Conservation (phyloP, 2,113 vertebrate genomes). For the Bostrychus sinensis region DNA sequence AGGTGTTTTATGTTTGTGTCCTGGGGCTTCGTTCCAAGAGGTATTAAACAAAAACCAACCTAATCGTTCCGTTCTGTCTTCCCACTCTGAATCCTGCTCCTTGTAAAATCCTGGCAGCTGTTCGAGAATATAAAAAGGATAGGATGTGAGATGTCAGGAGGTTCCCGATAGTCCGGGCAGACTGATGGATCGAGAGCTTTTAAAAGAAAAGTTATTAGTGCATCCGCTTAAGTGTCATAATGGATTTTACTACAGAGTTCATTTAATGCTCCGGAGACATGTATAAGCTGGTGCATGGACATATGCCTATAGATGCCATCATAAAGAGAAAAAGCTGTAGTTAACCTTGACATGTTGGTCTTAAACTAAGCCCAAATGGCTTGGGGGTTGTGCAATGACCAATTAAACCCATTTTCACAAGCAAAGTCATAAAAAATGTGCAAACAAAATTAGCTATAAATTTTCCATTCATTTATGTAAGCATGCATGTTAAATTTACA, state of each 20-base stretch:
- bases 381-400: conserved; percentile 26
- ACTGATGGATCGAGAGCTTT: conserved; percentile 45
- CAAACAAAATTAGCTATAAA: too few relatives aligned
- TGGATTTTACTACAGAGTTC: conserved; percentile 54
- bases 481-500: too few relatives aligned
- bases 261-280: conserved; percentile 47
- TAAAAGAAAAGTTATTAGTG: conserved; percentile 57
- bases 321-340: conserved; percentile 2
- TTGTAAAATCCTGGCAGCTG: conserved; percentile 49
- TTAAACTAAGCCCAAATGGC: conserved; percentile 49
- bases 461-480: too few relatives aligned
- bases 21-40: conserved; percentile 39
- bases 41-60: conserved; percentile 33
- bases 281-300: conserved; percentile 28
- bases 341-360: conserved; percentile 51
- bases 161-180: conserved; percentile 12
- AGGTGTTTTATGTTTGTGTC: background rate
- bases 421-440: too few relatives aligned
- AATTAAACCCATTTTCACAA: background rate
- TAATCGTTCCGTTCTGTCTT: conserved; percentile 18
- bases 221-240: conserved; percentile 48
- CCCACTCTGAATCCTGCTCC: conserved; percentile 16
- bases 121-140: conserved; percentile 25
- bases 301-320: conserved; percentile 19
- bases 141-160: conserved; percentile 16